These are phyloP conservation scores for Notothenia rossii DNA, from an alignment of 2,113 vertebrate genomes.

Conservation along the genomic window DNA sequence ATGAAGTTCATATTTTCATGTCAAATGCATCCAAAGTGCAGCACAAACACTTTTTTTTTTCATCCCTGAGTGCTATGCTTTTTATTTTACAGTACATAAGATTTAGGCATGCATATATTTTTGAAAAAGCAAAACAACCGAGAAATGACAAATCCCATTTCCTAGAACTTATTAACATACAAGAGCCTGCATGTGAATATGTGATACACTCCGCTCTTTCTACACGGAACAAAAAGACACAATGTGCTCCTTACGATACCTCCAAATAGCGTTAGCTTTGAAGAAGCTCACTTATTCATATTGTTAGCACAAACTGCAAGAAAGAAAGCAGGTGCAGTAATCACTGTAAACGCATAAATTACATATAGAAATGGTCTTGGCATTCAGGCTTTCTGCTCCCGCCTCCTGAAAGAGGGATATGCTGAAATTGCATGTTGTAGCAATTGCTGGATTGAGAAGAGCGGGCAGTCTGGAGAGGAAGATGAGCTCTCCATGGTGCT, in stretches of 20 bases:
- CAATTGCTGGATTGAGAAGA: constrained; percentile 61
- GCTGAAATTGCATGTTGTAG: constrained; percentile 74
- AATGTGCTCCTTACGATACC: constrained; percentile 37
- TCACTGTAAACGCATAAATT: constrained; percentile 72
- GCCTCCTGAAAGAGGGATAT: constrained; percentile 41
- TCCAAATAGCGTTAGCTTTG: constrained; percentile 23
- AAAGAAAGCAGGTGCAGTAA: constrained; percentile 51
- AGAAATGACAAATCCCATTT: constrained; percentile 49
- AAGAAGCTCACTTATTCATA: constrained; percentile 36
- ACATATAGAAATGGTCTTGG: constrained; percentile 52
- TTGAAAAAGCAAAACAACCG: constrained; percentile 29
- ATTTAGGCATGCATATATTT: constrained; percentile 16
- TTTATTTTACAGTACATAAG: neutral
- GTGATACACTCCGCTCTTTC: constrained; percentile 22
- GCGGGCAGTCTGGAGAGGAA: constrained; percentile 44
- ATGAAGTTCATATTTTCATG: constrained; percentile 25
- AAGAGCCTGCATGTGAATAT: constrained; percentile 26
- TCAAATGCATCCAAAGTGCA: neutral
- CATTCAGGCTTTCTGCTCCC: constrained; percentile 47
- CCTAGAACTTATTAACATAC: constrained; percentile 45
- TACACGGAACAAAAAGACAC: constrained; percentile 27
- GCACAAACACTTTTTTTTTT: neutral
- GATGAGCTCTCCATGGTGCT: constrained; percentile 61
- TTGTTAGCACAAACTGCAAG: constrained; percentile 41
- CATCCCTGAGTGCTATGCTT: too few species aligned